Base-by-base conservation (phyloP, 2,888 invertebrate genomes). In the Leuctra nigra region DNA sequence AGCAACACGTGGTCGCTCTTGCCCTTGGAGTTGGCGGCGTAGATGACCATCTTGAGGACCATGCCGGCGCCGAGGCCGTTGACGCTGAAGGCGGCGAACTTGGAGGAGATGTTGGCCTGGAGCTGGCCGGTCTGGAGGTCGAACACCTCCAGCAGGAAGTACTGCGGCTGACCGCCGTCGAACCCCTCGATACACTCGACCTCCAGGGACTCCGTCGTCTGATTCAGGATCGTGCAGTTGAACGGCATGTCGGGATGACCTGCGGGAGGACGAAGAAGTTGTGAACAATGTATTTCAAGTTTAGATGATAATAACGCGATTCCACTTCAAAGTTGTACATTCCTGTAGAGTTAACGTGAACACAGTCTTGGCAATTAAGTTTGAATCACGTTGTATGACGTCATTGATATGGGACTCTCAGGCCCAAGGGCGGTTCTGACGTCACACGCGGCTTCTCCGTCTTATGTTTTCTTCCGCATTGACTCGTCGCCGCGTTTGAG, bases 1-100 rank as follows among this genome's bases (percentile, higher is more conserved):
- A 87, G 71, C 54, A 78, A 70, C 16, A 86, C 80, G 1, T 80
- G 72, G 59, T 90, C 89, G 62, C 91, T 91, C 63, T 84, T 78
- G 14, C 93, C 93, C 66, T 89, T 86, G 4, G 84, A 81, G 70
- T 94, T 94, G 58, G 83, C 82, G 1, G 92, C 86, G 70, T 88
- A 92, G 61, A 93, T 80, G 54, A 84, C 76, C 70, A 93, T 83
- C 65, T 84, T 84, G 62, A 93, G 78, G 14, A 84, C 78, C 65
- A 85, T 85, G 4, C 88, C 91, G 0, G 92, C 81, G 55, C 87
- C 86, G 54, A 94, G 77, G 4, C 84, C 86, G 63, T 82, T 81
- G 1, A 91, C 84, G 56, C 83, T 83, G 75, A 93, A 87, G 29
- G 82, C 76, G 1, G 91, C 86, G 64, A 80, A 80, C 61, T 80